phyloP scores from a whole-genome alignment of 2,888 invertebrate genomes.

The Mythimna lalbum region DNA sequence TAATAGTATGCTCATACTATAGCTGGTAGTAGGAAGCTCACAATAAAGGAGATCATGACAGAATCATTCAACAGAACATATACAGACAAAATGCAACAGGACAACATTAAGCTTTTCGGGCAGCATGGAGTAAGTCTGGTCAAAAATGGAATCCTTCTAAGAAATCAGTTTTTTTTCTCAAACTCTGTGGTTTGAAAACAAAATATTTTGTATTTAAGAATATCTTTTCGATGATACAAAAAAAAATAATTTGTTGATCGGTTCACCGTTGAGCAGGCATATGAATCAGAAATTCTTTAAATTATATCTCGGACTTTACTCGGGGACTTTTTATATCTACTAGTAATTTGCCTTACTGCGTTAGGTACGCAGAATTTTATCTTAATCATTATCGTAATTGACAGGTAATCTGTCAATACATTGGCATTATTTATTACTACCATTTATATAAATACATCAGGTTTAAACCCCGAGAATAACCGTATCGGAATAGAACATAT shows the following conservation, averaged over 20 bases:
- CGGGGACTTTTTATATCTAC: constrained; percentile 26
- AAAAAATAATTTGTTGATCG: constrained; percentile 2
- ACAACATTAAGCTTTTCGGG: background rate
- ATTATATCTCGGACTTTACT: constrained; percentile 19
- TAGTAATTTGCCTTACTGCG: constrained; percentile 20
- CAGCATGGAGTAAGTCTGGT: background rate
- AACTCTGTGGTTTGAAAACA: background rate
- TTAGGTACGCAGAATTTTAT: constrained; percentile 23
- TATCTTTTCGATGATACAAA: background rate
- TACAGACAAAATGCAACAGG: background rate
- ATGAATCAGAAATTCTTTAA: constrained; percentile 41
- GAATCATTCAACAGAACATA: too few relatives aligned
- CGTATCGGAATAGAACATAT: constrained; percentile 2
- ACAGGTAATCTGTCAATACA: constrained; percentile 15
- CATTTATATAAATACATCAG: constrained; percentile 22
- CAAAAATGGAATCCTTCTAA: constrained; percentile 12
- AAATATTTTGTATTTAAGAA: background rate
- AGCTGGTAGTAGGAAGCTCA: too few relatives aligned
- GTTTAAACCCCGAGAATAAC: background rate
- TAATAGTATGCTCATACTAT: too few relatives aligned
- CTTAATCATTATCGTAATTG: constrained; percentile 30
- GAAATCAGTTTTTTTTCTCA: constrained; percentile 5
- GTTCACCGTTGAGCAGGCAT: background rate
- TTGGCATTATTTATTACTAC: constrained; percentile 9
- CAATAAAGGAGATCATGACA: too few relatives aligned